Percentiles rank a stretch among this genome's conserved stretches.
Conservation (phyloP, 2,113 vertebrate genomes). For the Scomber colias region DNA sequence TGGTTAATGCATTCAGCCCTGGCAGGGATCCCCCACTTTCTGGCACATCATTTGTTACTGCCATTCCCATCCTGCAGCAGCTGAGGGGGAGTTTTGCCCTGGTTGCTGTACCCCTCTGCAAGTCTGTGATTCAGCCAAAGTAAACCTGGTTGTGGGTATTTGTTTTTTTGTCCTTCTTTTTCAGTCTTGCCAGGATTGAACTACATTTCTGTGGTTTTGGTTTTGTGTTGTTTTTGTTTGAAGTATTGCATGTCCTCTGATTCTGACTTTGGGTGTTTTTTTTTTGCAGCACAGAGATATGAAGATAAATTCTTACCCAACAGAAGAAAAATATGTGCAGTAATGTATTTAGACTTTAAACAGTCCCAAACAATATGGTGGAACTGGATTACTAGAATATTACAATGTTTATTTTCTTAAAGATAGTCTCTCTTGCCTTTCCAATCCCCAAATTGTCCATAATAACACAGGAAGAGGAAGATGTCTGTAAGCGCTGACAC, state of each 20-base stretch:
- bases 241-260: slow-evolving; percentile 7
- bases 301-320: slow-evolving; percentile 12
- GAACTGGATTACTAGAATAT: slow-evolving; percentile 38
- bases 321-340: slow-evolving; percentile 6
- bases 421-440: slow-evolving; percentile 7
- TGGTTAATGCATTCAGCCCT: slow-evolving; percentile 62
- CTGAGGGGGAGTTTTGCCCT: slow-evolving; percentile 34
- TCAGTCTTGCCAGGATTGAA: neutral
- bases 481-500: slow-evolving; percentile 8
- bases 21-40: slow-evolving; percentile 52
- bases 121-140: slow-evolving; percentile 22
- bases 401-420: slow-evolving; percentile 31
- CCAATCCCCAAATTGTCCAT: slow-evolving; percentile 33
- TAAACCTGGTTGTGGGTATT: slow-evolving; percentile 34
- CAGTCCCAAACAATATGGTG: neutral
- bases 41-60: slow-evolving; percentile 56
- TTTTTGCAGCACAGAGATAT: slow-evolving; percentile 9
- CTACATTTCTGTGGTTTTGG: neutral
- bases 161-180: slow-evolving; percentile 19
- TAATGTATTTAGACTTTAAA: slow-evolving; percentile 29
- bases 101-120: slow-evolving; percentile 27
- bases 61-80: slow-evolving; percentile 48
- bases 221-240: neutral
- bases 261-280: slow-evolving; percentile 3
- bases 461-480: slow-evolving; percentile 35